Percentiles rank a stretch among this genome's conserved stretches.
Conservation (phyloP, 2,113 vertebrate genomes). For the Campylomormyrus tamandua region DNA sequence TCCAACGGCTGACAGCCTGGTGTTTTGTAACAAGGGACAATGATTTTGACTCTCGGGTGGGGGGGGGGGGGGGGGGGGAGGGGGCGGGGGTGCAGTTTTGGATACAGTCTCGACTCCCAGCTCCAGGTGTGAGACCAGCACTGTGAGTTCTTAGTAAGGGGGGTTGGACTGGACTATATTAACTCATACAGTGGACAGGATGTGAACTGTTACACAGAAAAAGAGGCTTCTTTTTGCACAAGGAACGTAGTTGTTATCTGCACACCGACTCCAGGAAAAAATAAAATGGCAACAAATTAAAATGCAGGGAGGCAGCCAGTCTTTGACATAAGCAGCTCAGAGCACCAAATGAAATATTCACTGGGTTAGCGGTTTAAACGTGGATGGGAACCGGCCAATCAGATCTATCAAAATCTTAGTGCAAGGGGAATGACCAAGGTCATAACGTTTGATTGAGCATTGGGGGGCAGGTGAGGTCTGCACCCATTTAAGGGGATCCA, state of each 20-base stretch:
- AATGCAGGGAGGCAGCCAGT: neutral
- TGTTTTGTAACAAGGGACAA: neutral
- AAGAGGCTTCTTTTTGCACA: constrained; percentile 15
- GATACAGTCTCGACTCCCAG: neutral
- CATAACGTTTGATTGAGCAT: neutral
- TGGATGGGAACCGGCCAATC: neutral
- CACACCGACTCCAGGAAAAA: constrained; percentile 3
- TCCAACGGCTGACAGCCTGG: neutral
- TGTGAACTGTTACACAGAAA: constrained; percentile 27
- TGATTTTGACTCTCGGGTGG: neutral
- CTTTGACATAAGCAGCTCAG: neutral
- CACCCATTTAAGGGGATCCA: neutral
- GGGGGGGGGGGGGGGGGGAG: neutral
- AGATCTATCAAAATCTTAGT: neutral
- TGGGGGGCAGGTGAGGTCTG: neutral
- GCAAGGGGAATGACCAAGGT: neutral
- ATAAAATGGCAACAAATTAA: neutral
- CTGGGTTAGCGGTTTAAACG: neutral
- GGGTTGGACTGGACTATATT: constrained; percentile 32
- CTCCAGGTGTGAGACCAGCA: neutral
- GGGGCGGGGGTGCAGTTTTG: neutral
- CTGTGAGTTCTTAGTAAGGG: constrained; percentile 15
- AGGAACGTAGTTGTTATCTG: neutral
- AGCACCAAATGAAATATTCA: neutral
- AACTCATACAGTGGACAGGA: constrained; percentile 22